Percentiles rank a stretch among this genome's conserved stretches.
phyloP scores from a whole-genome alignment of 2,888 invertebrate genomes.

The Phyto melanocephala region DNA sequence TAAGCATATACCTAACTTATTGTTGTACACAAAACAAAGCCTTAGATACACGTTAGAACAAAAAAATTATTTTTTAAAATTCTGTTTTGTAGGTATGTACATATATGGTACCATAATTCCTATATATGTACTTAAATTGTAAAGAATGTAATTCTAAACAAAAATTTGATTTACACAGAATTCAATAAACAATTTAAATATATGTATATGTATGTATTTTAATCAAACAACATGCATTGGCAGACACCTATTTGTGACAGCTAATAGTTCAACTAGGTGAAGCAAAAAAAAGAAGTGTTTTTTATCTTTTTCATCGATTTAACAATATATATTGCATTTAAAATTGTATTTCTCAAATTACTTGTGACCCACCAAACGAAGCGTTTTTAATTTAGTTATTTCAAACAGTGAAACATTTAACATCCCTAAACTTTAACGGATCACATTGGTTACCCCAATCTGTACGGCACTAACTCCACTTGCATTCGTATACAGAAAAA shows the following conservation, averaged over 20 bases:
- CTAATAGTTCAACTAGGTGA: conserved; percentile 30
- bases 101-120: conserved; percentile 26
- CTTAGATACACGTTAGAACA: too few species aligned
- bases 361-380: background rate
- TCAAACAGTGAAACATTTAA: background rate
- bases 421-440: background rate
- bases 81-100: background rate
- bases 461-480: background rate
- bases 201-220: too few species aligned
- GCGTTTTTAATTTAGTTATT: conserved; percentile 18
- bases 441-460: conserved; percentile 1
- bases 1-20: too few species aligned
- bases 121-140: too few species aligned
- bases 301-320: conserved; percentile 73
- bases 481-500: background rate
- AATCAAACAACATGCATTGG: background rate
- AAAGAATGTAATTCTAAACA: background rate
- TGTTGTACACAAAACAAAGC: too few species aligned
- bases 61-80: background rate
- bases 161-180: background rate
- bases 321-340: conserved; percentile 68
- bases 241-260: conserved; percentile 22
- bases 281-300: conserved; percentile 45
- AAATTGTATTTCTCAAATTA: conserved; percentile 1
- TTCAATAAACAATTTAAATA: background rate